A percentile compares a stretch with the other conserved stretches of the same genome.
These are phyloP conservation scores for Hybos culiciformis DNA, from an alignment of 2,888 invertebrate species.

Conservation along the genomic window DNA sequence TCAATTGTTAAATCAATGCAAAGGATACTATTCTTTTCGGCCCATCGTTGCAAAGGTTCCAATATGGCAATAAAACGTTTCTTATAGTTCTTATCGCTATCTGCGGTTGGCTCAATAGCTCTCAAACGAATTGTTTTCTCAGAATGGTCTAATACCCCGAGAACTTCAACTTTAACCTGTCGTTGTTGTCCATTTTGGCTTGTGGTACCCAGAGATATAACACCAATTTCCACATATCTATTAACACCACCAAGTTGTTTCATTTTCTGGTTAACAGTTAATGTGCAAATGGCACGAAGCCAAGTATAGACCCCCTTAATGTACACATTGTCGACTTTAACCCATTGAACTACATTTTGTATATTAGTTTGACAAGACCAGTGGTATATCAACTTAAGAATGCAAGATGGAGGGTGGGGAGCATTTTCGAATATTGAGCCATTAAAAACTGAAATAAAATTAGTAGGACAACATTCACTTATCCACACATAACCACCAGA, in stretches of 20 bases:
- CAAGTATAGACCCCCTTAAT: constrained; percentile 54
- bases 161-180: constrained; percentile 78
- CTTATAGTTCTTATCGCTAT: constrained; percentile 65
- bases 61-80: constrained; percentile 71
- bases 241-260: constrained; percentile 57
- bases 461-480: constrained; percentile 71
- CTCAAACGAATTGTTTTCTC: constrained; percentile 61
- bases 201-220: constrained; percentile 77
- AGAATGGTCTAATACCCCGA: constrained; percentile 65
- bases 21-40: constrained; percentile 60
- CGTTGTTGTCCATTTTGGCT: constrained; percentile 60
- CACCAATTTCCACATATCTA: constrained; percentile 58
- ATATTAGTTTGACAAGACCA: constrained; percentile 87
- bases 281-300: constrained; percentile 63
- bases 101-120: constrained; percentile 69
- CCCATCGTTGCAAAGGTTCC: constrained; percentile 65
- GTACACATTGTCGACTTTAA: constrained; percentile 59
- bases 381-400: constrained; percentile 75
- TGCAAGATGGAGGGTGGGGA: constrained; percentile 67
- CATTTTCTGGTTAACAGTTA: constrained; percentile 65
- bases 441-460: constrained; percentile 74
- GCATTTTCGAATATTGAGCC: constrained; percentile 79
- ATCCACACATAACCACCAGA: constrained; percentile 89
- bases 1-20: constrained; percentile 76
- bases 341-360: constrained; percentile 81